Percentiles rank a stretch among this genome's conserved stretches.
Conservation (phyloP, 2,888 invertebrate species). For the Amiota minor region DNA sequence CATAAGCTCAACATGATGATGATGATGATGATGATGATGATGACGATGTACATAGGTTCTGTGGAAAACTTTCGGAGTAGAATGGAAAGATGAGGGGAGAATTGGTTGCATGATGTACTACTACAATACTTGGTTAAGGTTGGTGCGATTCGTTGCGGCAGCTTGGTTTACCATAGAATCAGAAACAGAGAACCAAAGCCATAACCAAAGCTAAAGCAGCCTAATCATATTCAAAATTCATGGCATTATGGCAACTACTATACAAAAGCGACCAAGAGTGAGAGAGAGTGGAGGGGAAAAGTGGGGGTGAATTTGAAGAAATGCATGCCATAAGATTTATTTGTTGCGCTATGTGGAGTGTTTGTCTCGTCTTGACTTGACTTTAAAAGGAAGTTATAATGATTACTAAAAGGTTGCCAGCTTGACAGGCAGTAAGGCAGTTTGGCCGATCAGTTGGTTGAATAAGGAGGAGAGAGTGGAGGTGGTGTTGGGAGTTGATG, state of each 20-base stretch:
- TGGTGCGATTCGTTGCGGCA: background rate
- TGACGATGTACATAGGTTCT: background rate
- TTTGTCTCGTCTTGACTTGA: background rate
- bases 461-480: background rate
- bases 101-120: background rate
- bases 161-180: background rate
- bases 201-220: background rate
- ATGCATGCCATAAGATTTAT: too few relatives aligned
- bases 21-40: too few relatives aligned
- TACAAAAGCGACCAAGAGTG: too few relatives aligned
- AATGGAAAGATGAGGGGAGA: too few relatives aligned
- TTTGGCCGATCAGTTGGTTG: background rate
- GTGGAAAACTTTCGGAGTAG: too few relatives aligned
- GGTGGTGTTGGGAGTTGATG: too few relatives aligned
- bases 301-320: too few relatives aligned
- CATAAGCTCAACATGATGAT: background rate
- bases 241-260: slow-evolving; percentile 20
- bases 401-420: slow-evolving; percentile 8
- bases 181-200: background rate
- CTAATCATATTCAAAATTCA: slow-evolving; percentile 30
- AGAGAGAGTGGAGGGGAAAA: background rate
- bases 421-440: background rate
- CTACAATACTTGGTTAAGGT: slow-evolving; percentile 2
- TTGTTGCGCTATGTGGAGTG: background rate
- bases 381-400: slow-evolving; percentile 22